These are phyloP conservation scores for Theretra japonica DNA, from an alignment of 2,888 invertebrate genomes.

Conservation along the genomic window DNA sequence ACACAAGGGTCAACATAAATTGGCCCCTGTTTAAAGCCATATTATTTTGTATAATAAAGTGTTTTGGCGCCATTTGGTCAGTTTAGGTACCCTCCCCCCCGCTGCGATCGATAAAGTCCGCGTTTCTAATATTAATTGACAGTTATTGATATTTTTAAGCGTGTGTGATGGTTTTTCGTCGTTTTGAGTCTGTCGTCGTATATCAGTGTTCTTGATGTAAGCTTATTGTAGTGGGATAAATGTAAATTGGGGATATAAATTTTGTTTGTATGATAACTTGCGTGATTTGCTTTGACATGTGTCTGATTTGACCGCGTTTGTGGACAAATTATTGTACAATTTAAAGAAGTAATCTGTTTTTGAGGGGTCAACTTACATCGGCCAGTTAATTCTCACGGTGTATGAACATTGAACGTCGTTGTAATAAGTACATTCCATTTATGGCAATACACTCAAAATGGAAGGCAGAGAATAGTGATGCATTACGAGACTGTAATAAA, in stretches of 20 bases:
- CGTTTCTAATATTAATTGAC: conserved; percentile 42
- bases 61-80: conserved; percentile 46
- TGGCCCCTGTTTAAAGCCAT: background rate
- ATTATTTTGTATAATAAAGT: conserved; percentile 43
- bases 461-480: too few species aligned
- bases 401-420: too few species aligned
- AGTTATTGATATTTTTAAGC: conserved; percentile 32
- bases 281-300: conserved; percentile 8
- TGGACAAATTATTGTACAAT: background rate
- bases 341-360: conserved; percentile 45
- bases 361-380: background rate
- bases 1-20: background rate
- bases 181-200: background rate
- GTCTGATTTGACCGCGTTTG: background rate
- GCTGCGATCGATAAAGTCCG: conserved; percentile 36
- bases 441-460: too few species aligned
- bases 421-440: too few species aligned
- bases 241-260: background rate
- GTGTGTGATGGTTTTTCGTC: background rate
- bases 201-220: background rate
- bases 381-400: background rate
- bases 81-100: conserved; percentile 38
- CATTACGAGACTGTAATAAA: too few species aligned
- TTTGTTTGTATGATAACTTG: background rate
- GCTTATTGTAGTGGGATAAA: background rate